Evolutionary conservation across 2,888 invertebrate genomes (phyloP).

Genomic region (Latheticus oryzae): DNA sequence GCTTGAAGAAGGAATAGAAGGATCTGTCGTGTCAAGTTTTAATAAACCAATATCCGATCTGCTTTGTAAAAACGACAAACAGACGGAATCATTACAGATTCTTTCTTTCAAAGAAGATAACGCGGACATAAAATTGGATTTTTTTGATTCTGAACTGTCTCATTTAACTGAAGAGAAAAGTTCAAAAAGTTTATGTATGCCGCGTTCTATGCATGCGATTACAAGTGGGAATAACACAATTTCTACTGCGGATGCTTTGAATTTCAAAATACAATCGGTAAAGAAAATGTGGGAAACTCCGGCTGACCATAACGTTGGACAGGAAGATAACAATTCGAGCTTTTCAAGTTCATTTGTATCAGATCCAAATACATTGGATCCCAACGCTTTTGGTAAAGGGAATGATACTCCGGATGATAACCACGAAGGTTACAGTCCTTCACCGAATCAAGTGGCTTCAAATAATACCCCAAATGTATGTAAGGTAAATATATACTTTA

Average conservation of each 20-base stretch:
- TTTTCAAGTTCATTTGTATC: constrained; percentile 65
- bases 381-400: constrained; percentile 62
- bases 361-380: constrained; percentile 64
- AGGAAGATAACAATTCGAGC: constrained; percentile 63
- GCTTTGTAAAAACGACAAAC: constrained; percentile 65
- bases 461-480: constrained; percentile 75
- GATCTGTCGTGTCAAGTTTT: constrained; percentile 64
- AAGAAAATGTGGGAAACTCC: constrained; percentile 85
- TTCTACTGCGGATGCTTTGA: constrained; percentile 85
- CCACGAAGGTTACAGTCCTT: constrained; percentile 70
- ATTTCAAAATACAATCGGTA: constrained; percentile 93
- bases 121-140: constrained; percentile 92
- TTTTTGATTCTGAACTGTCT: constrained; percentile 87
- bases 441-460: constrained; percentile 65
- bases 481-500: constrained; percentile 68
- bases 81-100: constrained; percentile 67
- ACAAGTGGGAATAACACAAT: constrained; percentile 77
- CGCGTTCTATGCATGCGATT: constrained; percentile 72
- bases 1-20: constrained; percentile 68
- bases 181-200: constrained; percentile 68
- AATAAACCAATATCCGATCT: constrained; percentile 66
- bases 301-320: constrained; percentile 68
- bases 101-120: constrained; percentile 83
- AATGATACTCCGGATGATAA: constrained; percentile 65
- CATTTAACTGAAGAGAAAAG: constrained; percentile 80